Percentiles rank a stretch among this genome's conserved stretches.
Conservation (phyloP, 2,113 vertebrate genomes). For the Oreochromis niloticus region DNA sequence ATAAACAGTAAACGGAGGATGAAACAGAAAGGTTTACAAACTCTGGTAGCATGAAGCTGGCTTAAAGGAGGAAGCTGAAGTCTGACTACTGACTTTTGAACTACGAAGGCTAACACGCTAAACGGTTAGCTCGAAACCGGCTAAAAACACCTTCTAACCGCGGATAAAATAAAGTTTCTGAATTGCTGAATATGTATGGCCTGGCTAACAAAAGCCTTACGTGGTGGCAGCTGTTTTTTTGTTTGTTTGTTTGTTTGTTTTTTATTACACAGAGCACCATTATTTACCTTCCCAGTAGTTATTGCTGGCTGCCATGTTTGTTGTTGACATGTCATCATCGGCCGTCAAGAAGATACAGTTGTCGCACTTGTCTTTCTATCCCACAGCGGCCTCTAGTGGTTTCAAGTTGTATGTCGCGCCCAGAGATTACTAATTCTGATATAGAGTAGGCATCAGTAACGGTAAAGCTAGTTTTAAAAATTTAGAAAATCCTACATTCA, state of each 20-base stretch:
- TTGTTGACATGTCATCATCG: conserved; percentile 78
- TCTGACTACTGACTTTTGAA: not conserved
- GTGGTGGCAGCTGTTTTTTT: not conserved
- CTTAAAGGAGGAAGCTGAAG: not conserved
- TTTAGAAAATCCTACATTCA: not conserved
- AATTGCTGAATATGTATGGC: not conserved
- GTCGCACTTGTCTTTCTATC: not conserved
- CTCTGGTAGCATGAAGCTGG: not conserved
- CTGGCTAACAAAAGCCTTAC: not conserved
- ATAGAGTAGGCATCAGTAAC: not conserved
- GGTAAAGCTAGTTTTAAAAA: not conserved
- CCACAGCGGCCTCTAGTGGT: conserved; percentile 9
- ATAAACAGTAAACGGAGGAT: not conserved
- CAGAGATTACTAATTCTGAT: not conserved
- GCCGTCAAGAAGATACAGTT: conserved; percentile 33
- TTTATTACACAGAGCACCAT: not conserved
- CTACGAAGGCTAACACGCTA: not conserved
- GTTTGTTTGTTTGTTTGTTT: not conserved
- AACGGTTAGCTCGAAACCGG: not conserved
- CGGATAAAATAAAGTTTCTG: not conserved
- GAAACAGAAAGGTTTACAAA: not conserved
- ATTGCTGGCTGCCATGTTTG: conserved; percentile 85
- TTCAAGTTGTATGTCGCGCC: not conserved
- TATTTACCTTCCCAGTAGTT: conserved; percentile 89
- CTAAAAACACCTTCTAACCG: not conserved